phyloP scores from a whole-genome alignment of 2,797 vertebrate species.

The Sebastes iracundus region DNA sequence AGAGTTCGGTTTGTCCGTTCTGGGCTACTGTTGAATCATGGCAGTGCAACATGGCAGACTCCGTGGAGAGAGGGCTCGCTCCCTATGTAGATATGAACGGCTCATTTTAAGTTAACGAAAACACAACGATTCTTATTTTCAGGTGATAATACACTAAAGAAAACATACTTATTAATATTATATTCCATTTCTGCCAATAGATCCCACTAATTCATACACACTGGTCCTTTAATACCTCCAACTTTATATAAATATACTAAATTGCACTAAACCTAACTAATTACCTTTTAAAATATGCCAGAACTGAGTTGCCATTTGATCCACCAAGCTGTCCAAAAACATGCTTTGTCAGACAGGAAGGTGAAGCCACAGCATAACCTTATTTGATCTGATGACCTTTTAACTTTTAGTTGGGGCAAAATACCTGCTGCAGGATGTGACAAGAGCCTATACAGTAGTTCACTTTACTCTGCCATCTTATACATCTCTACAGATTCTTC shows the following conservation, averaged over 20 bases:
- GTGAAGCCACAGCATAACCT: not conserved
- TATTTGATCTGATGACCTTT: not conserved
- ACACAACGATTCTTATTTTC: too few relatives aligned
- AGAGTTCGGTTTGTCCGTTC: too few relatives aligned
- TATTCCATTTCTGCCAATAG: too few relatives aligned
- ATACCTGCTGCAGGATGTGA: not conserved
- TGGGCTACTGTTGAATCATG: too few relatives aligned
- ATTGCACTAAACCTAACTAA: not conserved
- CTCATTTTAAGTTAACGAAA: too few relatives aligned
- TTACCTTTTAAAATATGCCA: not conserved
- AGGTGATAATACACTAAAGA: too few relatives aligned
- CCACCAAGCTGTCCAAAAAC: not conserved
- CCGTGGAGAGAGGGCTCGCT: too few relatives aligned
- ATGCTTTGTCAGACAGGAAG: not conserved
- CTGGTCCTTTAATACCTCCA: not conserved
- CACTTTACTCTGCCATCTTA: not conserved
- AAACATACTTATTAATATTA: too few relatives aligned
- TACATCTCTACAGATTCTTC: not conserved
- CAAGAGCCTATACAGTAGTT: not conserved
- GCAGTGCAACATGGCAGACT: too few relatives aligned
- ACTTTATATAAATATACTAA: not conserved
- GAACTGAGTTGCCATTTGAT: not conserved
- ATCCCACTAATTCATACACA: too few relatives aligned
- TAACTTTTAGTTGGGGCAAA: not conserved
- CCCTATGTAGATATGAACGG: too few relatives aligned